A percentile compares a stretch with the other conserved stretches of the same genome.
phyloP scores from a whole-genome alignment of 2,797 vertebrate species.

The Hyperoplus lanceolatus region DNA sequence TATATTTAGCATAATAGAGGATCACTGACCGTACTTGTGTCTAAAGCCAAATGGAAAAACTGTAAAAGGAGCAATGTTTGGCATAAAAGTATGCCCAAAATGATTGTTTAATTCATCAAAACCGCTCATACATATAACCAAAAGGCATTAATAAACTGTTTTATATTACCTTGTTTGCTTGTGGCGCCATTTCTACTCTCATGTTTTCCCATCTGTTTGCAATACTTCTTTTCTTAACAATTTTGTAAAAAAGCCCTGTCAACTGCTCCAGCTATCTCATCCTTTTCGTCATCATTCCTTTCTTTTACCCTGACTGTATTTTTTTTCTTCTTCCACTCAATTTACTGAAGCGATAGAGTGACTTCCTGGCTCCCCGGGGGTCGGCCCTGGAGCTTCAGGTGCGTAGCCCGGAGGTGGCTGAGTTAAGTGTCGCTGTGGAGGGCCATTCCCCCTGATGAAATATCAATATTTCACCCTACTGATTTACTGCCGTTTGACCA shows the following conservation, averaged over 20 bases:
- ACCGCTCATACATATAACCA: not conserved
- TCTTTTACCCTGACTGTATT: conserved; percentile 1
- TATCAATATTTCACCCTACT: conserved; percentile 77
- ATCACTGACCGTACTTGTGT: not conserved
- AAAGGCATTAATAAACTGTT: not conserved
- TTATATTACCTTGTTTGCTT: not conserved
- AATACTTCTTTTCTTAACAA: not conserved
- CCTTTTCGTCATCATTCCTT: conserved; percentile 23
- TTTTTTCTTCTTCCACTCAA: conserved; percentile 55
- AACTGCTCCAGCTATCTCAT: conserved; percentile 14
- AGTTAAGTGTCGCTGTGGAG: conserved; percentile 69
- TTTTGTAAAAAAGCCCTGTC: not conserved
- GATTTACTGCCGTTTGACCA: conserved; percentile 78
- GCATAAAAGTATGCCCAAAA: conserved; percentile 6
- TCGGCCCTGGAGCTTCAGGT: conserved; percentile 59
- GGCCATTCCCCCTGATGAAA: conserved; percentile 76
- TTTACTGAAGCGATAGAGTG: conserved; percentile 66
- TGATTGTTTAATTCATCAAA: not conserved
- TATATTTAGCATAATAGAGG: conserved; percentile 31
- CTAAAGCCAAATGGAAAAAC: not conserved
- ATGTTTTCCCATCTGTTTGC: not conserved
- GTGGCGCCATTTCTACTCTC: not conserved
- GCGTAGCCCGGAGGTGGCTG: conserved; percentile 55
- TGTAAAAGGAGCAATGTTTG: not conserved
- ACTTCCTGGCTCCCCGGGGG: conserved; percentile 64